Evolutionary conservation across 2,888 invertebrate species (phyloP).

Genomic region (Caenorhabditis zanzibari): DNA sequence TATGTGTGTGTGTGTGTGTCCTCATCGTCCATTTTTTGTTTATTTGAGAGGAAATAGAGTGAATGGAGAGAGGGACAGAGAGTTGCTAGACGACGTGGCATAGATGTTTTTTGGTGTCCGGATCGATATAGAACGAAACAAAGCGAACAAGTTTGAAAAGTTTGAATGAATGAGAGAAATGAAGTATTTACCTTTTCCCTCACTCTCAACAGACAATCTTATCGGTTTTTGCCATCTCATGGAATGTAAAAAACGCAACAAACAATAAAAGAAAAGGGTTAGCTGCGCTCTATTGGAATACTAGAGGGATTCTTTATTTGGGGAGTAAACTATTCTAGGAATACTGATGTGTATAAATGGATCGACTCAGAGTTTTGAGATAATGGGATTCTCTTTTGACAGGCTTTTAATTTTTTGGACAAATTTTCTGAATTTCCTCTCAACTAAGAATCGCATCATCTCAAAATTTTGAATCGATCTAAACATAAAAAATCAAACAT

Average conservation of each 20-base stretch:
- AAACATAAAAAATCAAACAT: too few species aligned
- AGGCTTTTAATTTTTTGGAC: too few species aligned
- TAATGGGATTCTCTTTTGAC: too few species aligned
- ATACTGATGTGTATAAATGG: too few species aligned
- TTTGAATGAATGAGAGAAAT: conserved; percentile 3
- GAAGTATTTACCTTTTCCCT: conserved; percentile 15
- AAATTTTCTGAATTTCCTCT: too few species aligned
- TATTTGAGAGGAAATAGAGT: conserved; percentile 10
- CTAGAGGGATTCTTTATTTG: neutral
- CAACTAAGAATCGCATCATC: too few species aligned
- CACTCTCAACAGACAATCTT: conserved; percentile 12
- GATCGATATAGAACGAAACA: neutral
- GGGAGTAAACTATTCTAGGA: neutral
- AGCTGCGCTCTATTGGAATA: neutral
- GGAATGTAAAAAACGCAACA: conserved; percentile 7
- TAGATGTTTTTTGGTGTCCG: neutral
- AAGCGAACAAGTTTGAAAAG: neutral
- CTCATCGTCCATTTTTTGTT: conserved; percentile 20
- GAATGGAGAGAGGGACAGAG: neutral
- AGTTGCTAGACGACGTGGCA: conserved; percentile 12
- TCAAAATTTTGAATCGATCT: too few species aligned
- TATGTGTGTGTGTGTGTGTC: conserved; percentile 27
- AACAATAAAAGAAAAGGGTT: neutral
- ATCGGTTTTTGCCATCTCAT: conserved; percentile 22
- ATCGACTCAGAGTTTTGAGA: too few species aligned